Conservation (phyloP, 2,797 vertebrate species). For the Hyperoplus immaculatus region DNA sequence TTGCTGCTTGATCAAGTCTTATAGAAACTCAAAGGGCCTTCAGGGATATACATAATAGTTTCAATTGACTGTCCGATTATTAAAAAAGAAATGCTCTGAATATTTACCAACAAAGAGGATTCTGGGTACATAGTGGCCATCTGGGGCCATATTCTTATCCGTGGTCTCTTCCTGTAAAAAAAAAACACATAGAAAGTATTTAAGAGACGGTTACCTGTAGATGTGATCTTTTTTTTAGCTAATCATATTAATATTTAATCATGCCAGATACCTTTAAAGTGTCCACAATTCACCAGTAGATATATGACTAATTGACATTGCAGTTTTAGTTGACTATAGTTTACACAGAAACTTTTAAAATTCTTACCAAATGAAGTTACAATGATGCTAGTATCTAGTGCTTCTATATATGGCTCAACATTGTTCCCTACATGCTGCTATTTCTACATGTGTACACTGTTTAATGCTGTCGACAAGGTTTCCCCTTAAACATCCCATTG, state of each 20-base stretch:
- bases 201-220: background rate
- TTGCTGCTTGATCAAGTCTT: background rate
- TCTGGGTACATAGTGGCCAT: conserved; percentile 91
- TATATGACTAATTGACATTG: background rate
- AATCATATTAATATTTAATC: background rate
- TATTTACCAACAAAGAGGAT: conserved; percentile 91
- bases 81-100: background rate
- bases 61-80: background rate
- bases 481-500: background rate
- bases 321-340: background rate
- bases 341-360: background rate
- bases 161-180: conserved; percentile 86
- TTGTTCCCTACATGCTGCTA: background rate
- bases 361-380: background rate
- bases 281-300: background rate
- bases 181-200: background rate
- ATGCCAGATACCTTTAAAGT: background rate
- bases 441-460: background rate
- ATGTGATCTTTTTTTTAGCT: background rate
- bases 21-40: background rate
- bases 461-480: background rate
- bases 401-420: background rate
- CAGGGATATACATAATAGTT: background rate
- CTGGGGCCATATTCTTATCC: conserved; percentile 89
- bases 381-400: background rate